Evolutionary conservation across 35 echinoderm and acorn worm species (phyloP).

Genomic region (Eucidaris tribuloides): DNA sequence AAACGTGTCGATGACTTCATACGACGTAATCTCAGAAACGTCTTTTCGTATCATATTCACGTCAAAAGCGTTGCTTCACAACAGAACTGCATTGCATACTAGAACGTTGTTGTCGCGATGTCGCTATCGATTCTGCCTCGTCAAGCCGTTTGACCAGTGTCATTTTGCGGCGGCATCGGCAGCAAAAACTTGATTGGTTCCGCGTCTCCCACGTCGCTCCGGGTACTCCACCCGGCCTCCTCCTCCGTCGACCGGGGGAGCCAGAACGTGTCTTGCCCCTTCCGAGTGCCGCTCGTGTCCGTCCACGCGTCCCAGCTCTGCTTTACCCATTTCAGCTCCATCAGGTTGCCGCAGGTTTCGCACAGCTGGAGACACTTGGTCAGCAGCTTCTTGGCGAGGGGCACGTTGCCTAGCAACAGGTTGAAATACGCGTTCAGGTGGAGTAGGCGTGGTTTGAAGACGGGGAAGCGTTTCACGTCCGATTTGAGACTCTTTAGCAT

Average conservation of each 20-base stretch:
- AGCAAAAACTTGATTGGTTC: constrained; percentile 39
- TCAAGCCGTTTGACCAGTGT: too few species aligned
- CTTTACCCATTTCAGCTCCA: constrained; percentile 58
- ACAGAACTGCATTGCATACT: too few species aligned
- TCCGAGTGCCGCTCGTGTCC: neutral
- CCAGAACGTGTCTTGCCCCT: constrained; percentile 47
- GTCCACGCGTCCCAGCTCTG: constrained; percentile 56
- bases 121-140: too few species aligned
- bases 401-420: constrained; percentile 1
- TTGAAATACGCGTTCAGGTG: constrained; percentile 50
- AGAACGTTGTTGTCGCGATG: too few species aligned
- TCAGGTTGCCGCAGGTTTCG: constrained; percentile 1
- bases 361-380: constrained; percentile 16
- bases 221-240: constrained; percentile 25
- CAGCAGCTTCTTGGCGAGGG: neutral
- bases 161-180: constrained; percentile 47
- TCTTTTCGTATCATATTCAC: too few species aligned
- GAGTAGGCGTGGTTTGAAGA: constrained; percentile 30
- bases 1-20: too few species aligned
- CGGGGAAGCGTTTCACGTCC: constrained; percentile 22
- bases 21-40: too few species aligned
- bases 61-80: too few species aligned
- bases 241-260: constrained; percentile 30
- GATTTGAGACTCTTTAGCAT: constrained; percentile 18
- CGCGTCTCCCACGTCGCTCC: neutral